These are phyloP conservation scores for Sarotherodon lohbergeri DNA, from an alignment of 2,113 vertebrate species.

Conservation along the genomic window DNA sequence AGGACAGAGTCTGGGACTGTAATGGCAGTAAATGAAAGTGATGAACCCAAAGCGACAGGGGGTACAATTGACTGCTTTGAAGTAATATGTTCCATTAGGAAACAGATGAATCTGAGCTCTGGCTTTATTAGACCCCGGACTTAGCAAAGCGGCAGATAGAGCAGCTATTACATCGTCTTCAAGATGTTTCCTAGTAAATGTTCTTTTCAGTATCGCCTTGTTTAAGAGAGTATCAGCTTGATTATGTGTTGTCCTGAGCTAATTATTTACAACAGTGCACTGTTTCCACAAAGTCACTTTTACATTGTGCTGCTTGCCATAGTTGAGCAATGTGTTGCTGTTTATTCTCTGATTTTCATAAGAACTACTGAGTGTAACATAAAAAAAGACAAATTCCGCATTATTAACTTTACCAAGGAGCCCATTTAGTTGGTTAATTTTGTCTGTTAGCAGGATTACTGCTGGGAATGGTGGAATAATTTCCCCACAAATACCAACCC, in stretches of 20 bases:
- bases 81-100: conserved; percentile 25
- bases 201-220: neutral
- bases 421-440: neutral
- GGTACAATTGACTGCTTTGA: conserved; percentile 9
- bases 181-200: neutral
- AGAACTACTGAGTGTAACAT: neutral
- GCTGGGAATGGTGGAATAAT: neutral
- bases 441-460: neutral
- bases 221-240: neutral
- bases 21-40: conserved; percentile 41
- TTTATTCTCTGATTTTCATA: neutral
- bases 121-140: neutral
- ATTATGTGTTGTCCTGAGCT: neutral
- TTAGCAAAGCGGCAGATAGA: neutral
- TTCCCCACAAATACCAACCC: neutral
- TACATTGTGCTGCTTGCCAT: neutral
- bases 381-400: neutral
- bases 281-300: neutral
- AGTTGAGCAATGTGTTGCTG: neutral
- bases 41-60: conserved; percentile 30
- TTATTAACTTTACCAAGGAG: neutral
- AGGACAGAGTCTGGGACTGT: neutral
- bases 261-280: neutral
- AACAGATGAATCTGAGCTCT: conserved; percentile 1
- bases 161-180: neutral